Conservation (phyloP, 2,797 vertebrate species). For the Darevskia mixta region DNA sequence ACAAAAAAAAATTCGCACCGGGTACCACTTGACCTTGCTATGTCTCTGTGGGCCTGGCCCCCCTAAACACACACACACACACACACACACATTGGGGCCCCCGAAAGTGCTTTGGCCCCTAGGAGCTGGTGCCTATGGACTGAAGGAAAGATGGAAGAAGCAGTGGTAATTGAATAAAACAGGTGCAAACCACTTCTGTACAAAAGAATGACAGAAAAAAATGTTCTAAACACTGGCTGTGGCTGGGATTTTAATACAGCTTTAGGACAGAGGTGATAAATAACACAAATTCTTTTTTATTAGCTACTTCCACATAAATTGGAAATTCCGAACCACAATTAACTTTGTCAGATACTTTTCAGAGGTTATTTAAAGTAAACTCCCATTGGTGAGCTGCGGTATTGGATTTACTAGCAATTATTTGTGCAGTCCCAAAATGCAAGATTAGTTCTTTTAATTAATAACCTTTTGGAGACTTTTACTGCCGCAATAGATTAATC, state of each 20-base stretch:
- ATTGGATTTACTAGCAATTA: slow-evolving; percentile 10
- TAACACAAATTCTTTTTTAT: neutral
- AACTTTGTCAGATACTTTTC: slow-evolving; percentile 15
- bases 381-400: neutral
- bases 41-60: no score
- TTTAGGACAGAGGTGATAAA: slow-evolving; percentile 12
- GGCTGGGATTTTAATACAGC: neutral
- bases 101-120: no score
- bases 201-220: neutral
- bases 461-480: slow-evolving; percentile 11
- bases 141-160: neutral
- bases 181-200: neutral
- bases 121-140: no score
- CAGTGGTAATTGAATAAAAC: neutral
- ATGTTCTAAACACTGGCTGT: neutral
- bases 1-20: no score
- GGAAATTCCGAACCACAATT: slow-evolving; percentile 2
- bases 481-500: slow-evolving; percentile 21
- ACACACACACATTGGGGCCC: no score
- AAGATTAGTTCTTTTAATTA: slow-evolving; percentile 17
- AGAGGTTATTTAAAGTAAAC: slow-evolving; percentile 24
- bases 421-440: slow-evolving; percentile 11
- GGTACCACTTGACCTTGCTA: no score
- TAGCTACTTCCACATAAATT: neutral
- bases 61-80: no score